Evolutionary conservation across 2,888 invertebrate genomes (phyloP).

Genomic region (Pseudococcus viburni): DNA sequence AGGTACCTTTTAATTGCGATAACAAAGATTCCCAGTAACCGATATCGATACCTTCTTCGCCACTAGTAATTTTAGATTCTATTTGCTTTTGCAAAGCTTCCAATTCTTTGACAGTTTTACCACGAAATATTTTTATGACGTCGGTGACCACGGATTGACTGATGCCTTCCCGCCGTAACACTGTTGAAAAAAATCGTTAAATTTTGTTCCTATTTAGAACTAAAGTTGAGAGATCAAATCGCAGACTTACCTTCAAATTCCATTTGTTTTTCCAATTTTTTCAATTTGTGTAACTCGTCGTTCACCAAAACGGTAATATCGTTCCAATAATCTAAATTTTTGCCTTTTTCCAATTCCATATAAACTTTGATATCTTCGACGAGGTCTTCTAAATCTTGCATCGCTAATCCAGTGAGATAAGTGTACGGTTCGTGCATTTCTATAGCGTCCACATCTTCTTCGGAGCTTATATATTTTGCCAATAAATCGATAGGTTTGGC

Average conservation of each 20-base stretch:
- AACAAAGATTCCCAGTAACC: constrained; percentile 98
- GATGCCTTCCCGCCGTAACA: constrained; percentile 82
- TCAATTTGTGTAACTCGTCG: constrained; percentile 90
- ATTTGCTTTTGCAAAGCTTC: constrained; percentile 87
- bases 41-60: constrained; percentile 92
- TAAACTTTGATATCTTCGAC: constrained; percentile 97
- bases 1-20: constrained; percentile 87
- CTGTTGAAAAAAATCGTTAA: constrained; percentile 69
- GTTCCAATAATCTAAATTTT: constrained; percentile 93
- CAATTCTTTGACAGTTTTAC: constrained; percentile 91
- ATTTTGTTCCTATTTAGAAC: background rate
- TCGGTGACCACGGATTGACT: constrained; percentile 93
- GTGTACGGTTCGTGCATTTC: constrained; percentile 99
- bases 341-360: constrained; percentile 90
- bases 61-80: constrained; percentile 86
- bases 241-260: constrained; percentile 73
- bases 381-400: constrained; percentile 94
- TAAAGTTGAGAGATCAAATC: background rate
- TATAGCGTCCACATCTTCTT: constrained; percentile 90
- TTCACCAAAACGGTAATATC: constrained; percentile 96
- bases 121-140: constrained; percentile 90
- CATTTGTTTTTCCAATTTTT: constrained; percentile 79
- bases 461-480: constrained; percentile 94
- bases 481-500: constrained; percentile 98
- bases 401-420: constrained; percentile 90